Evolutionary conservation across 2,113 vertebrate species (phyloP).

Genomic region (Probosciger aterrimus): DNA sequence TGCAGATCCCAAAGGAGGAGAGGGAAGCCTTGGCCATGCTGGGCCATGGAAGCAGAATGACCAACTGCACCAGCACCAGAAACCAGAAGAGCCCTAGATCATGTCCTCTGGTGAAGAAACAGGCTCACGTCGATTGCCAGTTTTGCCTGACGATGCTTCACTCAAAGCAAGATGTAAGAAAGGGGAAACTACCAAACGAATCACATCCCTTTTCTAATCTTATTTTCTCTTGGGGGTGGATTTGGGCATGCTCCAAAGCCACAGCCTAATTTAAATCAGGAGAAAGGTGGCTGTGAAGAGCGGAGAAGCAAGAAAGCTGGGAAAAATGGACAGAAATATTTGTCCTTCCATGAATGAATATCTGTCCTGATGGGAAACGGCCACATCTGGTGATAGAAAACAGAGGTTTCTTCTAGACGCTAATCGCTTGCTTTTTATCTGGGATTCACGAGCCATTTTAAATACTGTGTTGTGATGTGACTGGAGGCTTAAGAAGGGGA

Average conservation of each 20-base stretch:
- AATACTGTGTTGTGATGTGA: conserved; percentile 5
- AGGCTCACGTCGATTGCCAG: background rate
- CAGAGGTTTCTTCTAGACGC: conserved; percentile 23
- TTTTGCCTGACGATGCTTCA: background rate
- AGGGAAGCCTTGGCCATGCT: background rate
- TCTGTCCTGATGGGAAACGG: background rate
- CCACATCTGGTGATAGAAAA: conserved; percentile 43
- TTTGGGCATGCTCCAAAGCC: conserved; percentile 59
- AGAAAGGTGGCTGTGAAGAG: conserved; percentile 52
- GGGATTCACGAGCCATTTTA: conserved; percentile 21
- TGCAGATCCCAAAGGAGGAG: background rate
- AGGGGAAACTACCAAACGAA: conserved; percentile 56
- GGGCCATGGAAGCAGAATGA: background rate
- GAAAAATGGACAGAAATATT: conserved; percentile 28
- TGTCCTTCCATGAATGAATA: conserved; percentile 28
- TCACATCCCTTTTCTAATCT: conserved; percentile 64
- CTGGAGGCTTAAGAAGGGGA: conserved; percentile 29
- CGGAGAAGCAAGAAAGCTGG: background rate
- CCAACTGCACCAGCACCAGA: accelerated
- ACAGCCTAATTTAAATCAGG: conserved; percentile 58
- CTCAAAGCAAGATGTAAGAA: background rate
- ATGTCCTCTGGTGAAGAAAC: background rate
- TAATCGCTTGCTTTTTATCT: conserved; percentile 46
- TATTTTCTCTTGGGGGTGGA: conserved; percentile 58
- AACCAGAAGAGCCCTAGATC: background rate